Evolutionary conservation across 2,113 vertebrate genomes (phyloP).

Genomic region (Hemiscyllium ocellatum): DNA sequence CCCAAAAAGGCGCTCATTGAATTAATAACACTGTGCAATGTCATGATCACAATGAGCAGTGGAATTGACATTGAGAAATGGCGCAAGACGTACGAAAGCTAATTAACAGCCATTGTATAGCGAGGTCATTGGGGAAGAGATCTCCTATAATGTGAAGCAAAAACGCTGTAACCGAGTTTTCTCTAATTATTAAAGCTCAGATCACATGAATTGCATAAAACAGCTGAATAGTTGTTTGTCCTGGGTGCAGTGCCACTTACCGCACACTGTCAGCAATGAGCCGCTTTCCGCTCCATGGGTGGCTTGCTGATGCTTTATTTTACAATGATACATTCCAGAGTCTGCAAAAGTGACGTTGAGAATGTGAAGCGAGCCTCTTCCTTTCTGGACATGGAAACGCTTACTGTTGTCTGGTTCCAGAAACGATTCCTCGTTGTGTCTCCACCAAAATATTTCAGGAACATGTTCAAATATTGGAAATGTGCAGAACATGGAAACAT

Average conservation of each 20-base stretch:
- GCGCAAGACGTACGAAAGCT: neutral
- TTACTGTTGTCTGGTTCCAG: neutral
- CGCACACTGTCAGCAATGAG: neutral
- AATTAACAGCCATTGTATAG: neutral
- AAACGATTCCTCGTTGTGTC: neutral
- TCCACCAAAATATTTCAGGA: neutral
- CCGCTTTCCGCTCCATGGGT: neutral
- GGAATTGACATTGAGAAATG: neutral
- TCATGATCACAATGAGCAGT: neutral
- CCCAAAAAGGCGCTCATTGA: neutral
- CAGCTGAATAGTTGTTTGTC: neutral
- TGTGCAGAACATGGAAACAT: neutral
- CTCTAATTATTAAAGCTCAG: neutral
- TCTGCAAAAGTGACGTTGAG: neutral
- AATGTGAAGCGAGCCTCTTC: neutral
- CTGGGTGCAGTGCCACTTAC: neutral
- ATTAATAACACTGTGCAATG: neutral
- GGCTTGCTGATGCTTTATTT: neutral
- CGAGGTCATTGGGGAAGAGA: neutral
- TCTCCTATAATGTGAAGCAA: neutral
- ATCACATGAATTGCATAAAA: neutral
- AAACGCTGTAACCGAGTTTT: neutral
- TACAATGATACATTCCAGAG: neutral
- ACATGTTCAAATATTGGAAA: neutral
- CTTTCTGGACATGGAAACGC: neutral